Base-by-base conservation (phyloP, 2,888 invertebrate species). In the Camptogramma bilineatum region DNA sequence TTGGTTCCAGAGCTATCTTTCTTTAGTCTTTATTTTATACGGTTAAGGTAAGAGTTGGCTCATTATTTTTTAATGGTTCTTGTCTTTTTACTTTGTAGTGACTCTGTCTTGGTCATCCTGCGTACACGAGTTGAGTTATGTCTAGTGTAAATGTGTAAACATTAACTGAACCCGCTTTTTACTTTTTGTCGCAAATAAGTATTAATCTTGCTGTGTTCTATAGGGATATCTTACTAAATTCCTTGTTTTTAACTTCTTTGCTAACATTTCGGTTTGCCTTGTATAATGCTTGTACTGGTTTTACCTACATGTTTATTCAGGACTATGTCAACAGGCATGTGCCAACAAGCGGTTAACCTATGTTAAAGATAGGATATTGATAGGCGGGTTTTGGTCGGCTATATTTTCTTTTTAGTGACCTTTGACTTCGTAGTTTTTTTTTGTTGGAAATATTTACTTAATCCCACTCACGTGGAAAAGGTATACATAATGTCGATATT, bases 261-360 rank as follows among this genome's bases (percentile, higher is more conserved):
- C 4, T 17, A 17, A 7, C 44, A 17, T 8, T 44, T 44, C 5
- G 8, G 44, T 44, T 42, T 16, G 16, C 44, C 44, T 39, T 1
- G 3, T 39, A 9, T n/a, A 16, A 4, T 44, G 16, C 44, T 44
- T 44, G 13, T 39, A 44, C 44, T 44, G 44, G 16, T 17, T 10
- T n/a, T 39, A 39, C 13, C 39, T 39, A 17, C 44, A 44, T 44
- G 44, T 44, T 44, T 44, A 44, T 44, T 44, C 17, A 44, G 44
- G 44, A 44, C 44, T 44, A 42, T 16, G 3, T 4, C 16, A 44
- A 44, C 44, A 44, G 8, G 44, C 16, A 16, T 44, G 44, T 16
- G 44, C 42, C 16, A 42, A 42, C 42, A 42, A 42, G 42, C 7
- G 16, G 16, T 44, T 44, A 44, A 44, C 44, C 44, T 44, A 44